Base-by-base conservation (phyloP, 2,797 vertebrate genomes). In the Aldrovandia affinis region DNA sequence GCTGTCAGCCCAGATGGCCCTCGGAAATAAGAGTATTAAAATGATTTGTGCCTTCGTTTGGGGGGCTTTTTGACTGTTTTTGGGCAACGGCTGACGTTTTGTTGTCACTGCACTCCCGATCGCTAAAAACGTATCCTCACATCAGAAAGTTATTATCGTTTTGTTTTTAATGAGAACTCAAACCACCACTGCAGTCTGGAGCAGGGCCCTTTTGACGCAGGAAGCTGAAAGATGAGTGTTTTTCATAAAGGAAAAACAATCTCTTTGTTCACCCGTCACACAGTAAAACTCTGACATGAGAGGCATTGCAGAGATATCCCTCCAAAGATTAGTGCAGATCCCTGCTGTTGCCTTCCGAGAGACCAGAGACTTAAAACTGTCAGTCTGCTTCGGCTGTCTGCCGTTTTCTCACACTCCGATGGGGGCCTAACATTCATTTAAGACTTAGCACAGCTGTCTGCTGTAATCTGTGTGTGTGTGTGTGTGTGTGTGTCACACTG, bases 241-340 rank as follows among this genome's bases (percentile, higher is more conserved):
- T 91, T 91, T 88, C 88, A 89, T 89, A 86, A 88, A 81, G 55
- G n/a, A n/a, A 85, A 91, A 86, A 86, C 87, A 25, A 89, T 89
- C 82, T 88, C 86, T 90, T 90, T 90, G 89, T 89, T 91, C 89
- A 81, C 89, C 92, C 91, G 90, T 92, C 90, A 87, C 90, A 87
- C 92, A 84, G 90, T 92, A 90, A 91, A 93, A 91, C 80, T 15
- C 82, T 89, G 90, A 86, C 85, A 88, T 87, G 87, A 85, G 89
- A 89, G 89, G 91, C 87, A 88, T 88, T 86, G 87, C 87, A 81
- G 88, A 89, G 88, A 87, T 89, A 81, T 78, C 88, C 89, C 87
- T 90, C 89, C 15, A 90, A 85, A 90, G 87, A 57, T 81, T 65
- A 89, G 86, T 85, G 33, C 83, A 81, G 85, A 85, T 86, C 81